phyloP scores from a whole-genome alignment of 2,888 invertebrate genomes.

The Pachliopta kotzebuea region DNA sequence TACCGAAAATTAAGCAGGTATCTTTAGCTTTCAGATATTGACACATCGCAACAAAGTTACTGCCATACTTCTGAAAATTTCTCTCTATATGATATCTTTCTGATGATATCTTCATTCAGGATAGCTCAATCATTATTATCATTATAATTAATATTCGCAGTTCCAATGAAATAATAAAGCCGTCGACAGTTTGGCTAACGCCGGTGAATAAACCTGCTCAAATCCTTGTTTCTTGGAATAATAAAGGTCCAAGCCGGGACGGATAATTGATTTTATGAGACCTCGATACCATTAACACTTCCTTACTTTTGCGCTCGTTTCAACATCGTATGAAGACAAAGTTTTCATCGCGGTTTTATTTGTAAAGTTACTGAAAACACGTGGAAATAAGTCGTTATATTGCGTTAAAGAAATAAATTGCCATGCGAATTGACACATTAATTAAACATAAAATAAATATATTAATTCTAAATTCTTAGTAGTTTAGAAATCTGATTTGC shows the following conservation, averaged over 20 bases:
- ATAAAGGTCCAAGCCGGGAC: constrained; percentile 37
- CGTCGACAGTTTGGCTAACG: constrained; percentile 45
- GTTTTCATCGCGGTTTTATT: constrained; percentile 17
- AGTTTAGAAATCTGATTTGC: constrained; percentile 14
- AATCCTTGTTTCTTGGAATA: constrained; percentile 41
- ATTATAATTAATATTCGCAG: constrained; percentile 33
- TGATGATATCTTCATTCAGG: too few species aligned
- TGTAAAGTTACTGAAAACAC: constrained; percentile 11
- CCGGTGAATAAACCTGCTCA: constrained; percentile 44
- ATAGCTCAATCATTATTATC: constrained; percentile 20
- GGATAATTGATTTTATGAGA: constrained; percentile 43
- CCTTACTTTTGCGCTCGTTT: constrained; percentile 34
- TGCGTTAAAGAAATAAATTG: constrained; percentile 2
- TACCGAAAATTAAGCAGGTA: too few species aligned
- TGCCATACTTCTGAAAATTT: too few species aligned
- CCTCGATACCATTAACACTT: constrained; percentile 42
- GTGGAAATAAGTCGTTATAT: constrained; percentile 5
- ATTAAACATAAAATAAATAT: not conserved
- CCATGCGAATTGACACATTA: not conserved
- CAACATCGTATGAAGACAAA: constrained; percentile 14
- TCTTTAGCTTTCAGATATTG: too few species aligned
- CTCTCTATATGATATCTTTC: too few species aligned
- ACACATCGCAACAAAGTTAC: too few species aligned
- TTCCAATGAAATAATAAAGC: constrained; percentile 45
- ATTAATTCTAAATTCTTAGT: not conserved